Base-by-base conservation (phyloP, 1,140 invertebrate species). In the Cydia splendana region DNA sequence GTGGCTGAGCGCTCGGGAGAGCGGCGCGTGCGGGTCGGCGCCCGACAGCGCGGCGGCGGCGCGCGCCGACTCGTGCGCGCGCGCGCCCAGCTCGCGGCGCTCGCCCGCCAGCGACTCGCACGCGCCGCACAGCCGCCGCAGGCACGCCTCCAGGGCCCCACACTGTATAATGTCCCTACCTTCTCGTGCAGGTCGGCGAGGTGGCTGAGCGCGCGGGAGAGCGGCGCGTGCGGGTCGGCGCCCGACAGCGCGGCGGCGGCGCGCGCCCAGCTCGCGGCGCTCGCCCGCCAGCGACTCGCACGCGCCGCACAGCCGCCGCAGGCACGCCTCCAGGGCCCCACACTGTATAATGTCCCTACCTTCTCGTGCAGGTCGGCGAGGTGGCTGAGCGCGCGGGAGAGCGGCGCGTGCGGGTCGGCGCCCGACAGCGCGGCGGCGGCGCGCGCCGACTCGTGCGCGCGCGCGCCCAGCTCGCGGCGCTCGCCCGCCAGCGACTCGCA, bases 401-500 rank as follows among this genome's bases (percentile, higher is more conserved):
- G 94, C 1, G 97, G 96, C 45, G 97, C 97, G 82, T 99, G 98
- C 84, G 99, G 98, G 93, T 99, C 99, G 75, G 98, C 97, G 80
- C 97, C 98, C 80, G 98, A 98, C 12, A 99, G 93, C 93, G 99
- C 97, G 0, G 98, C 98, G 28, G 97, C 95, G 74, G 97, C 97
- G 91, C 98, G 97, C 79, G 86, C 86, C 2, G 84, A 84, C 38
- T 67, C 97, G 96, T 87, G 99, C 96, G 57, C 98, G 67, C 96
- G 95, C 57, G 91, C 85, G 10, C 97, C 96, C 80, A 99, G 92
- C 88, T 99, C 99, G 86, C 96, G 96, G 75, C 99, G 95, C 86
- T 98, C 96, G 62, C 95, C 94, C 9, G 98, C 98, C 80, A 99
- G 95, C 6, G 96, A 94, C 91, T 99, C 99, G 73, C 99, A 96